Base-by-base conservation (phyloP, 2,888 invertebrate genomes). In the Parnassius apollo region DNA sequence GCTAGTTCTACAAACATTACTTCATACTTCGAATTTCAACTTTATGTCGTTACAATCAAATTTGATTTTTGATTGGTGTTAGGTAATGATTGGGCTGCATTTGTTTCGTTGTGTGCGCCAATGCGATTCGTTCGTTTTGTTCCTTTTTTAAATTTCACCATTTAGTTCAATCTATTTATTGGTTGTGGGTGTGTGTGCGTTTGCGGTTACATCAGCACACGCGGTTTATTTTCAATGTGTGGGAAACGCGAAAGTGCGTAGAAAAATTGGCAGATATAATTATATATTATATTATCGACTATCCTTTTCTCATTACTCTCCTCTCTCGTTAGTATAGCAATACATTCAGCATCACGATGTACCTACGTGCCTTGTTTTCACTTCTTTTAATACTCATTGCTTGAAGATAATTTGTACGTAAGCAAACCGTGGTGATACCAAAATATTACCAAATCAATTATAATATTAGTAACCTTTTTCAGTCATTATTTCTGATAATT, bases 111-210 rank as follows among this genome's bases (percentile, higher is more conserved):
- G 82, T 75, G 90, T 91, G 88, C 88, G 90, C 66, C 81, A 77
- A 76, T 80, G 80, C 81, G 84, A 86, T 85, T 89, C 89, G 87
- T 85, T 88, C 85, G 82, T 91, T 91, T 91, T 89, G 82, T 91
- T 91, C 85, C 83, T 91, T 91, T 91, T 91, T 91, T 90, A 91
- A 90, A 91, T 90, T 91, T 91, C 91, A 91, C 91, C 91, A 90
- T 91, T 91, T 91, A 91, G 91, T 90, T 88, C 90, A 90, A 91
- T 91, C 91, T 91, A 91, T 91, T 91, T 91, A 91, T 91, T 91
- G 91, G 91, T 82, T 75, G 80, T 76, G 74, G 69, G 72, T 68
- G 51, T 78, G 91, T 91, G 91, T 90, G 89, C 71, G 83, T 81
- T 46, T 79, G 79, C 74, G 80, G 82, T 82, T 72, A 69, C 73